Percentiles rank a stretch among this genome's conserved stretches.
These are phyloP conservation scores for Tetanocera ferruginea DNA, from an alignment of 2,888 invertebrate species.

Conservation along the genomic window DNA sequence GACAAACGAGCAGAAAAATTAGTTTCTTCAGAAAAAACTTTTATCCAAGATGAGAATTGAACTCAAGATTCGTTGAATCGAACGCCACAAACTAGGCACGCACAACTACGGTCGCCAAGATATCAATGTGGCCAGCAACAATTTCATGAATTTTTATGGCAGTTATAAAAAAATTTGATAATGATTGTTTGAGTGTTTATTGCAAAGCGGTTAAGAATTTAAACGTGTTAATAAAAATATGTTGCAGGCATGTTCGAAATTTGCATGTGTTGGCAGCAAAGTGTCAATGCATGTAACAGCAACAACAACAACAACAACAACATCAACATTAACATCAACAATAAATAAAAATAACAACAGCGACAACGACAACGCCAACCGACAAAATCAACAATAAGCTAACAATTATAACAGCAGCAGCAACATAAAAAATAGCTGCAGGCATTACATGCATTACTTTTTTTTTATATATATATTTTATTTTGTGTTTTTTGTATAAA, in stretches of 20 bases:
- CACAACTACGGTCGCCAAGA: too few species aligned
- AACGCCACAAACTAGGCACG: too few species aligned
- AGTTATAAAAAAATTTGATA: neutral
- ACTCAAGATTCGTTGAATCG: too few species aligned
- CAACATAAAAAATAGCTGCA: constrained; percentile 3
- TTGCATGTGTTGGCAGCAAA: too few species aligned
- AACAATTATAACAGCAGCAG: constrained; percentile 35
- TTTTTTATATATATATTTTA: neutral
- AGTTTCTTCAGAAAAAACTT: too few species aligned
- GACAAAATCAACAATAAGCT: constrained; percentile 41
- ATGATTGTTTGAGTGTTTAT: neutral
- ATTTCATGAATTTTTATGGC: neutral
- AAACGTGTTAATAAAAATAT: constrained; percentile 40
- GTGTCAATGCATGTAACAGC: constrained; percentile 13
- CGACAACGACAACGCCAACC: constrained; percentile 25
- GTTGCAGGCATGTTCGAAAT: too few species aligned
- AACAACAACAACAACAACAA: constrained; percentile 26
- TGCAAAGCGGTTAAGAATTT: neutral
- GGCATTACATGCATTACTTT: neutral
- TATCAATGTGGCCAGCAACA: too few species aligned
- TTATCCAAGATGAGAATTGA: too few species aligned
- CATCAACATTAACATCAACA: too few species aligned
- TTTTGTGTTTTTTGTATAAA: constrained; percentile 28
- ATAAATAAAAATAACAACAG: neutral
- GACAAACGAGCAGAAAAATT: too few species aligned